These are phyloP conservation scores for Sparus aurata DNA, from an alignment of 2,797 vertebrate species.

Conservation along the genomic window DNA sequence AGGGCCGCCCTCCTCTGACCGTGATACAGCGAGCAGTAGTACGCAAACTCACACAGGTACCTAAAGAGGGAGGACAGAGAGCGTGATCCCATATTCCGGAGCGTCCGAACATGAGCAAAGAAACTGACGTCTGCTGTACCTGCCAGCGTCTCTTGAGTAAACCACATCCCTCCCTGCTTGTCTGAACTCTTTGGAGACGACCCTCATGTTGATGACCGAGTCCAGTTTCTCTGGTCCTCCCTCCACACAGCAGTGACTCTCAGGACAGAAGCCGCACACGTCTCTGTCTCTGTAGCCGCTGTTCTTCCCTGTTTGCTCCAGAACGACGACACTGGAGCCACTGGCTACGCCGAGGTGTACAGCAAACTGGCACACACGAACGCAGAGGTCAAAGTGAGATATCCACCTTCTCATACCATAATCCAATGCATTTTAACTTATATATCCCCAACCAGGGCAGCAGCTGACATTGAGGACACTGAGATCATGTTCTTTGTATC, in stretches of 20 bases:
- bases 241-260: slow-evolving; percentile 81
- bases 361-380: slow-evolving; percentile 75
- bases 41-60: slow-evolving; percentile 89
- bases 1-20: slow-evolving; percentile 83
- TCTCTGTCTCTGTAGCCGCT: slow-evolving; percentile 87
- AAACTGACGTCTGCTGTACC: slow-evolving; percentile 72
- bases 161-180: slow-evolving; percentile 79
- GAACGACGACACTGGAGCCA: slow-evolving; percentile 79
- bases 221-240: slow-evolving; percentile 86
- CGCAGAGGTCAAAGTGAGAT: background rate
- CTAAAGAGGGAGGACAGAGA: slow-evolving; percentile 68
- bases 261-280: slow-evolving; percentile 83
- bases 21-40: slow-evolving; percentile 86
- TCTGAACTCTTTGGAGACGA: slow-evolving; percentile 76
- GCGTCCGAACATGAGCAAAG: background rate
- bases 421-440: background rate
- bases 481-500: background rate
- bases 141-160: slow-evolving; percentile 89
- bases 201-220: slow-evolving; percentile 86
- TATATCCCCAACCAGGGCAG: background rate
- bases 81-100: background rate
- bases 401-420: background rate
- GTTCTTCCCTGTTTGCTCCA: slow-evolving; percentile 91
- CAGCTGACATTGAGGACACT: background rate
- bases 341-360: slow-evolving; percentile 87